Evolutionary conservation across 92 coral and sea anemone species (phyloP).

Genomic region (Galaxea fascicularis): DNA sequence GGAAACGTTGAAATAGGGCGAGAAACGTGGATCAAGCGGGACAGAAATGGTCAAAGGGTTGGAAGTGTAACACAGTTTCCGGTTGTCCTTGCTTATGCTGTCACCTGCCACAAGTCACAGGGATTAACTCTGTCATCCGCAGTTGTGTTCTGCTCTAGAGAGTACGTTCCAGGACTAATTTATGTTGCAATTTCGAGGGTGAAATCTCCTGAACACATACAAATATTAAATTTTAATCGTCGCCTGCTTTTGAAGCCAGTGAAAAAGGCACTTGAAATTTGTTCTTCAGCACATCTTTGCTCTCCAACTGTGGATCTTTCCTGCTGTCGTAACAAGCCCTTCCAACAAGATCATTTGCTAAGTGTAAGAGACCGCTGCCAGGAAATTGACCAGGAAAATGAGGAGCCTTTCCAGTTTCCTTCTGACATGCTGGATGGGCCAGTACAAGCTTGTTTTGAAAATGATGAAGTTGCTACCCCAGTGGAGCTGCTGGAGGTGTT

Average conservation of each 20-base stretch:
- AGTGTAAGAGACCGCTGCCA: neutral
- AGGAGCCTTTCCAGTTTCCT: neutral
- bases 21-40: slow-evolving; percentile 41
- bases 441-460: slow-evolving; percentile 43
- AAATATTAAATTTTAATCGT: too few relatives aligned
- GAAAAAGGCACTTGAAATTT: neutral
- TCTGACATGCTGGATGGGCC: neutral
- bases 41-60: slow-evolving; percentile 13
- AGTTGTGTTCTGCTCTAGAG: slow-evolving; percentile 45
- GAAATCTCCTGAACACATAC: slow-evolving; percentile 18
- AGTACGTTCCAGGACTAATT: slow-evolving; percentile 41
- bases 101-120: too few relatives aligned
- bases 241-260: too few relatives aligned
- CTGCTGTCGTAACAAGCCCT: slow-evolving; percentile 38
- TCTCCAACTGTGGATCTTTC: neutral
- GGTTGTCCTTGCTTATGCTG: slow-evolving; percentile 19
- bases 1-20: slow-evolving; percentile 21
- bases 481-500: slow-evolving; percentile 6
- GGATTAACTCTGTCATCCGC: too few relatives aligned
- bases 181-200: slow-evolving; percentile 51
- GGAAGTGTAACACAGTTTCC: slow-evolving; percentile 50
- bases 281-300: too few relatives aligned
- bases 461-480: neutral
- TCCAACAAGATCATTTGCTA: neutral
- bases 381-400: neutral